Percentiles rank a stretch among this genome's conserved stretches.
Evolutionary conservation across 1,140 invertebrate species (phyloP).

Genomic region (Papilio aristodemus): DNA sequence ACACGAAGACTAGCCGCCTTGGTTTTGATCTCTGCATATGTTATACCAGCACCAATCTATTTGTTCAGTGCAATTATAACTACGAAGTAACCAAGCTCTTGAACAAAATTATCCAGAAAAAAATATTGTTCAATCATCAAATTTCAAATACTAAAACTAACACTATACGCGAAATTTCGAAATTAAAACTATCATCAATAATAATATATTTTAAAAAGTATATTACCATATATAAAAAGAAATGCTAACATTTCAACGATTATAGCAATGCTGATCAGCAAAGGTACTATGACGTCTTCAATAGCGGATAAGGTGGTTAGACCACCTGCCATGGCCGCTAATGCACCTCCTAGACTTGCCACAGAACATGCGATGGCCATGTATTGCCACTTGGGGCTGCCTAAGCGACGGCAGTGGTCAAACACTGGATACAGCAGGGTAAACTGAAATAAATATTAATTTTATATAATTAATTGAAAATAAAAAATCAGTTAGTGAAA

Average conservation of each 20-base stretch:
- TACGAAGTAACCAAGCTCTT: no score
- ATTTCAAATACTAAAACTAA: no score
- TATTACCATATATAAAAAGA: conserved; percentile 65
- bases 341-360: conserved; percentile 41
- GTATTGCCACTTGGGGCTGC: conserved; percentile 54
- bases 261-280: conserved; percentile 52
- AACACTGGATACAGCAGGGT: conserved; percentile 57
- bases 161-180: not conserved
- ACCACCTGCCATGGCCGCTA: conserved; percentile 44
- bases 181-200: not conserved
- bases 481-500: not conserved
- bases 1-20: no score
- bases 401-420: conserved; percentile 56
- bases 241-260: conserved; percentile 58
- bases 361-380: conserved; percentile 45
- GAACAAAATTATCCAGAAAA: no score
- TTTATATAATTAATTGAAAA: not conserved
- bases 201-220: not conserved
- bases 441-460: conserved; percentile 47
- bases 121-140: no score
- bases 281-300: conserved; percentile 53
- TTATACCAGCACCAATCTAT: no score
- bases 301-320: conserved; percentile 45
- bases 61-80: no score
- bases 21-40: no score